Evolutionary conservation across 2,888 invertebrate genomes (phyloP), one percentile per base, ranked within the genome.

Genomic region (Rotaria macrura): DNA sequence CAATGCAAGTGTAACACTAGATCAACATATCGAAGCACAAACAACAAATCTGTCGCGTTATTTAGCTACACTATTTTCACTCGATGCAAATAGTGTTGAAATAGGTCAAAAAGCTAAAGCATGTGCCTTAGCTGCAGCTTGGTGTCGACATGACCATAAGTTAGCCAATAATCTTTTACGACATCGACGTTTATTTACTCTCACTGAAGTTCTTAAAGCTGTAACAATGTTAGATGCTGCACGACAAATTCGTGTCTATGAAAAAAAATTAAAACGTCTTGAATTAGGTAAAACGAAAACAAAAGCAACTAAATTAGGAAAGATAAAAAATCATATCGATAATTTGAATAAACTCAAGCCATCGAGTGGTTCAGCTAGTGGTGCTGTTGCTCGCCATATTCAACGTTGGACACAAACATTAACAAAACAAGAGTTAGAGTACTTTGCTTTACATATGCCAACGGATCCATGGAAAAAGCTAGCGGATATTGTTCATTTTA

Each of bases 401-500:
- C 86, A 88, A 79, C 85, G 83, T 14, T 91, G 91, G 91, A 89
- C 89, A 6, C 87, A 87, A 57, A 88, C 86, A 12, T 89, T 90
- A 54, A 88, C 88, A 12, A 87, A 87, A 74, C 89, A 89, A 12
- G 89, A 91, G 57, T 88, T 91, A 23, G 90, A 91, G 87, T 90
- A 89, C 87, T 90, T 89, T 85, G 90, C 90, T 0, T 88, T 91
- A 14, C 89, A 90, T 87, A 88, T 90, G 85, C 90, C 90, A 1
- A 89, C 88, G 84, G 89, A 89, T 14, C 89, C 90, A 10, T 91
- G 91, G 91, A 89, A 88, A 87, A 89, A 89, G 87, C 87, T 91
- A 43, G 90, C 91, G 9, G 90, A 91, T 87, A 89, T 91, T 83
- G 89, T 89, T 86, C 91, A 91, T 87, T 89, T 91, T 85, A 87